These are phyloP conservation scores for Habrosyne pyritoides DNA, from an alignment of 2,888 invertebrate genomes.

Conservation along the genomic window DNA sequence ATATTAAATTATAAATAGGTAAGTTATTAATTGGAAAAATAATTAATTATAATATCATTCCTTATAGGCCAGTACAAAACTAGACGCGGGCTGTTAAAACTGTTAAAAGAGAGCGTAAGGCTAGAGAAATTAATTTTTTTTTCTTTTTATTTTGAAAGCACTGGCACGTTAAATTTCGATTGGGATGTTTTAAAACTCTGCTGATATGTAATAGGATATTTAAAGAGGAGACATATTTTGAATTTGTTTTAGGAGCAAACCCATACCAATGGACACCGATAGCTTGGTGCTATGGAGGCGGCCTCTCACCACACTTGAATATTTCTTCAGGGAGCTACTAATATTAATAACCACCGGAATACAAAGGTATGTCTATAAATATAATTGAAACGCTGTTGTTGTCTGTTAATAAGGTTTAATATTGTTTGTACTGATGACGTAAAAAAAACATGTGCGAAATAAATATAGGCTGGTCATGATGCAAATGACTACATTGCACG, in stretches of 20 bases:
- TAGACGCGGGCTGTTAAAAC: too few relatives aligned
- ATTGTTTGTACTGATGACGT: neutral
- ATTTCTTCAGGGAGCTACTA: slow-evolving; percentile 89
- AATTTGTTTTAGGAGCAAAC: slow-evolving; percentile 54
- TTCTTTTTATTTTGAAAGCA: too few relatives aligned
- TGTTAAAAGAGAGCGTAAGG: too few relatives aligned
- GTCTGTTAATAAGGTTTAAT: neutral
- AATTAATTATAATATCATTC: too few relatives aligned
- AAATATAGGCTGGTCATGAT: neutral
- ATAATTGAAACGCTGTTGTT: neutral
- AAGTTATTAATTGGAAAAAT: too few relatives aligned
- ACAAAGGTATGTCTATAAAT: slow-evolving; percentile 56
- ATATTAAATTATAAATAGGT: neutral
- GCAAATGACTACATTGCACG: neutral
- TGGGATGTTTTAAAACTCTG: too few relatives aligned
- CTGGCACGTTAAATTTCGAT: too few relatives aligned
- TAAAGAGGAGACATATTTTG: neutral
- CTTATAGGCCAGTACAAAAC: too few relatives aligned
- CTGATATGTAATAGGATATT: neutral
- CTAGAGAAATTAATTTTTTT: too few relatives aligned
- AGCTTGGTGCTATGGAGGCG: slow-evolving; percentile 91
- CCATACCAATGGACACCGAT: slow-evolving; percentile 81
- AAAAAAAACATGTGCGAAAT: neutral
- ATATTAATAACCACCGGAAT: slow-evolving; percentile 82
- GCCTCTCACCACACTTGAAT: slow-evolving; percentile 91